Percentiles rank a stretch among this genome's conserved stretches.
phyloP scores from a whole-genome alignment of 1,140 invertebrate genomes.

The Drosophila micromelanica region DNA sequence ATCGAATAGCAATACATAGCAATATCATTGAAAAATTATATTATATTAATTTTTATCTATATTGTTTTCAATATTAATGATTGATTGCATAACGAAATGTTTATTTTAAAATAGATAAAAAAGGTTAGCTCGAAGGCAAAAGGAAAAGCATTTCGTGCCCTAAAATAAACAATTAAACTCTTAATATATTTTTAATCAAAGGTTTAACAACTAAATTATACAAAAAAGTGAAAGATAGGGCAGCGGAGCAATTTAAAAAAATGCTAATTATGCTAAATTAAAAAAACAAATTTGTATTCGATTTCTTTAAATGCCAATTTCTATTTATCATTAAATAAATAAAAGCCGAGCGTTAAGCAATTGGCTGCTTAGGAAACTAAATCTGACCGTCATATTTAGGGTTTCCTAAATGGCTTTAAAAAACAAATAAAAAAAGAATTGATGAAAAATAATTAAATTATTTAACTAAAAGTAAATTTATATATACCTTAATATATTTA shows the following conservation, averaged over 20 bases:
- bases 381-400: neutral
- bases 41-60: neutral
- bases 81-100: neutral
- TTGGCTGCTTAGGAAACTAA: neutral
- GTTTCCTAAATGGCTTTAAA: neutral
- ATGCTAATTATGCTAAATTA: slow-evolving; percentile 21
- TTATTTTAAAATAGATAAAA: neutral
- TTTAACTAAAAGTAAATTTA: too few species aligned
- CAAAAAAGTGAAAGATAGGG: slow-evolving; percentile 17
- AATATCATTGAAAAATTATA: neutral
- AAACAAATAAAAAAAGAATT: neutral
- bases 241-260: neutral
- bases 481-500: too few species aligned
- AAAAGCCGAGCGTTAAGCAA: neutral
- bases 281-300: neutral
- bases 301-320: neutral
- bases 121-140: neutral
- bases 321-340: slow-evolving; percentile 2
- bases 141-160: neutral
- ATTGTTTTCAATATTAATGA: neutral
- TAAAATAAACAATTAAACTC: neutral
- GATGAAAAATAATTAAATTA: too few species aligned
- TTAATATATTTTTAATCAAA: slow-evolving; percentile 1
- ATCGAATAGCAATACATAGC: neutral
- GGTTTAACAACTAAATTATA: neutral